A percentile compares a stretch with the other conserved stretches of the same genome.
Conservation (phyloP, 2,797 vertebrate genomes). For the Salarias fasciatus region DNA sequence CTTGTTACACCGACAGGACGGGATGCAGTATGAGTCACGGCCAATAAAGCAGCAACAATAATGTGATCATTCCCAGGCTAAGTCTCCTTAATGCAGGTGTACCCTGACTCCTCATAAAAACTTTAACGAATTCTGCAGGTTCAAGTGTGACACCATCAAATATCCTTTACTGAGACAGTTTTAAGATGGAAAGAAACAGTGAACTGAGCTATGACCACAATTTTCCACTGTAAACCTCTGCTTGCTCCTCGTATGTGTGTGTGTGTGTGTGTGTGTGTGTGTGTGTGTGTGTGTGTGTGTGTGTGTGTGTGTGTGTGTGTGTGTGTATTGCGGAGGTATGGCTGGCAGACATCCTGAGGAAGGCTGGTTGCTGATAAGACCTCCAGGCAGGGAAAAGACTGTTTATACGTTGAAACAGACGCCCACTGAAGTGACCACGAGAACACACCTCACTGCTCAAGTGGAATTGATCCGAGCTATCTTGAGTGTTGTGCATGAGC, state of each 20-base stretch:
- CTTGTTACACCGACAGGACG: not conserved
- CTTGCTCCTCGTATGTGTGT: not conserved
- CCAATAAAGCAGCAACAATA: not conserved
- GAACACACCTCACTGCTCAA: slow-evolving; percentile 54
- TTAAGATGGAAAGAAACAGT: slow-evolving; percentile 22
- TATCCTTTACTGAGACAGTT: slow-evolving; percentile 13
- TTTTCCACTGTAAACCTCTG: slow-evolving; percentile 38
- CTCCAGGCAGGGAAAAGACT: slow-evolving; percentile 62
- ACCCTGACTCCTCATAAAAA: slow-evolving; percentile 5
- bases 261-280: slow-evolving; percentile 30
- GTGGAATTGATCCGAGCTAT: slow-evolving; percentile 59
- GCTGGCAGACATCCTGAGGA: slow-evolving; percentile 82
- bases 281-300: slow-evolving; percentile 15
- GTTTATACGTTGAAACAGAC: slow-evolving; percentile 73
- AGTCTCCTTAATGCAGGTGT: slow-evolving; percentile 9
- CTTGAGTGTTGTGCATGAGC: slow-evolving; percentile 5
- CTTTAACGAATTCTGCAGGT: not conserved
- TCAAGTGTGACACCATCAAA: slow-evolving; percentile 14
- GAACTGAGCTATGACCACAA: slow-evolving; percentile 31
- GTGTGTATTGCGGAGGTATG: slow-evolving; percentile 19
- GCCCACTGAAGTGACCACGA: slow-evolving; percentile 58
- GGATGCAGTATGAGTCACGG: not conserved
- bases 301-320: slow-evolving; percentile 14
- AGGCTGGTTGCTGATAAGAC: slow-evolving; percentile 81
- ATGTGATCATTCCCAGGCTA: slow-evolving; percentile 3